Evolutionary conservation across 2,888 invertebrate genomes (phyloP).

Genomic region (Congeria kusceri): DNA sequence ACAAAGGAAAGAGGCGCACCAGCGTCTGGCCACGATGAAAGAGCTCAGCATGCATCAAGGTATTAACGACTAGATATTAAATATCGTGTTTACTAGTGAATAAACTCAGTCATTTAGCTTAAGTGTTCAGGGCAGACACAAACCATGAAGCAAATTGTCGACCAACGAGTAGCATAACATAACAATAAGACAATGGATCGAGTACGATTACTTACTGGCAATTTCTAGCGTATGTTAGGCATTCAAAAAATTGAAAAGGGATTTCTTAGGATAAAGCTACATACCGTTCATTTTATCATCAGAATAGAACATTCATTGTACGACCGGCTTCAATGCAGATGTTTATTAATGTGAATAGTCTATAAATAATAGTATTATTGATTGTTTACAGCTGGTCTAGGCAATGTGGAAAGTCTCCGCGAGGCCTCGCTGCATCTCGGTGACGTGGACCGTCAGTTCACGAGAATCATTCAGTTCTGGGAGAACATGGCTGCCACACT

Average conservation of each 20-base stretch:
- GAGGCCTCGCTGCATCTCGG: slow-evolving; percentile 36
- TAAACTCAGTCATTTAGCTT: no score
- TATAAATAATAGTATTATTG: background rate
- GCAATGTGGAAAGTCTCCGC: slow-evolving; percentile 22
- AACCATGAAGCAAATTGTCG: no score
- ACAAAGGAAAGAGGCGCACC: slow-evolving; percentile 12
- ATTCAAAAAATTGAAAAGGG: background rate
- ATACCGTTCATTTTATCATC: no score
- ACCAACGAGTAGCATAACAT: background rate
- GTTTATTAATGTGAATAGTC: background rate
- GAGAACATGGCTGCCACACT: slow-evolving; percentile 40
- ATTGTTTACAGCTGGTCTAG: slow-evolving; percentile 23
- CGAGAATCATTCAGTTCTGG: slow-evolving; percentile 36
- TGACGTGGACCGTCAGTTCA: slow-evolving; percentile 35
- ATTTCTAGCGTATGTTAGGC: slow-evolving; percentile 1
- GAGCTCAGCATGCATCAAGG: background rate
- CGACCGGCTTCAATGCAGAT: background rate
- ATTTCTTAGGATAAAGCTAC: background rate
- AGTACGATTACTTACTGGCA: slow-evolving; percentile 10
- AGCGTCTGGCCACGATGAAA: slow-evolving; percentile 9
- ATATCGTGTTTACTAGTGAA: no score
- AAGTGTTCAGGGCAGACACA: no score
- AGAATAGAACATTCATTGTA: no score
- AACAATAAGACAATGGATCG: background rate
- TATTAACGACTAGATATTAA: background rate